Conservation (phyloP, 2,888 invertebrate species). For the Lasioglossum figueresi region DNA sequence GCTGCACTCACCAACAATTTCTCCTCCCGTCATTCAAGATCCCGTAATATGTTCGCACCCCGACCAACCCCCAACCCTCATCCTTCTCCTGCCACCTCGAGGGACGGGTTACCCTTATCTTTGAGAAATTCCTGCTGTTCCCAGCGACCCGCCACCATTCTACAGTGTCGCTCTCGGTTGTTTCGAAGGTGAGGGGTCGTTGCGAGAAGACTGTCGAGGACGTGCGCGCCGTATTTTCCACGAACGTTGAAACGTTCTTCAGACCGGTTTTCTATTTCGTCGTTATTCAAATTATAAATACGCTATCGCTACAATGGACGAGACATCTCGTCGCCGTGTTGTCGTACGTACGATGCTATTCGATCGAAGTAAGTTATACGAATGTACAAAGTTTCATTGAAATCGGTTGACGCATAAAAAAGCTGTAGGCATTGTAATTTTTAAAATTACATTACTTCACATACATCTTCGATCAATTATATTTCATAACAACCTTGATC, state of each 20-base stretch:
- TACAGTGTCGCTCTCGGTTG: constrained; percentile 34
- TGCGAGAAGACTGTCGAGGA: background rate
- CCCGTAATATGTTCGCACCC: constrained; percentile 64
- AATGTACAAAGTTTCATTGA: too few species aligned
- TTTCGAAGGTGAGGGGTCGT: constrained; percentile 37
- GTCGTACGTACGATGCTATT: too few species aligned
- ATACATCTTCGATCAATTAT: too few species aligned
- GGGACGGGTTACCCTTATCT: constrained; percentile 61
- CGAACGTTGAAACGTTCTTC: background rate
- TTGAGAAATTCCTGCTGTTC: constrained; percentile 44
- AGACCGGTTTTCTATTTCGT: background rate
- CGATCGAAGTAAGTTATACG: too few species aligned
- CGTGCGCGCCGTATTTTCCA: background rate
- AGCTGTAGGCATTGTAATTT: too few species aligned
- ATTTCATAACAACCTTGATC: too few species aligned
- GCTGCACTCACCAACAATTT: constrained; percentile 57
- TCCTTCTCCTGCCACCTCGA: background rate
- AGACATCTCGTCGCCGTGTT: too few species aligned
- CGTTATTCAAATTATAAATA: too few species aligned
- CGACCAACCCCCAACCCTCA: constrained; percentile 26
- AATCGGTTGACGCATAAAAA: too few species aligned
- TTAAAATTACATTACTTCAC: too few species aligned
- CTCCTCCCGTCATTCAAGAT: constrained; percentile 39
- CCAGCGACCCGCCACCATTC: constrained; percentile 39
- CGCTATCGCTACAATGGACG: too few species aligned